phyloP scores from a whole-genome alignment of 2,797 vertebrate genomes.

The Pseudomugil gertrudae region DNA sequence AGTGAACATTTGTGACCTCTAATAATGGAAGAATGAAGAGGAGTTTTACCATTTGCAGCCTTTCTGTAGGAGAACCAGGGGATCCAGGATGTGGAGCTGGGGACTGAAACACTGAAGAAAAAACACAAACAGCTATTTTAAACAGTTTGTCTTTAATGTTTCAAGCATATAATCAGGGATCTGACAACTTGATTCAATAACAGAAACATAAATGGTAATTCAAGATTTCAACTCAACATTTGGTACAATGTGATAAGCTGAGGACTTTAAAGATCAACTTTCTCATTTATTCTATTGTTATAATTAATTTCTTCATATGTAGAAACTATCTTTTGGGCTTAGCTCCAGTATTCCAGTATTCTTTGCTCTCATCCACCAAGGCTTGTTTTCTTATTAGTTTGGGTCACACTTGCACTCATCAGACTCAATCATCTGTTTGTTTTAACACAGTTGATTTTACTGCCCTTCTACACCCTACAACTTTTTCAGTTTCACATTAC shows the following conservation, averaged over 20 bases:
- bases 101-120: slow-evolving; percentile 65
- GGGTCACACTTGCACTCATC: no score
- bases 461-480: background rate
- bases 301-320: background rate
- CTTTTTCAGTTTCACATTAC: background rate
- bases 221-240: background rate
- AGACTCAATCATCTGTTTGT: no score
- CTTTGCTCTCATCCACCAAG: no score
- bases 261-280: background rate
- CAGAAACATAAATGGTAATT: background rate
- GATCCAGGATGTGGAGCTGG: slow-evolving; percentile 69
- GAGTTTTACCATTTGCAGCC: slow-evolving; percentile 63
- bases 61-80: slow-evolving; percentile 66
- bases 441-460: no score
- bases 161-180: slow-evolving; percentile 1
- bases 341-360: no score
- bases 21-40: slow-evolving; percentile 16
- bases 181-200: background rate
- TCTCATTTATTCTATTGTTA: background rate
- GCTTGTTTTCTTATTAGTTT: no score
- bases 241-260: background rate
- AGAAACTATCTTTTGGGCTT: background rate
- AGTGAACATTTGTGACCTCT: background rate
- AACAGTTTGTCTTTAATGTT: slow-evolving; percentile 17
- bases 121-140: slow-evolving; percentile 43